Conservation (phyloP, 1,140 invertebrate species). For the Caenorhabditis elegans region WBcel235 BX284604.4:4806501-4807000, state of each 20-base stretch:
- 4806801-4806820: not conserved
- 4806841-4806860: not conserved
- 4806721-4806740: too few species aligned
- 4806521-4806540: conserved; percentile 36
- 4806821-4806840: not conserved
- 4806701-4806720: too few species aligned
- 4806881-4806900: not conserved
- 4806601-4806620: too few species aligned
- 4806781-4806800: not conserved
- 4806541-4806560: conserved; percentile 14
- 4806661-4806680: not conserved
- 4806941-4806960: conserved; percentile 30
- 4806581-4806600: too few species aligned
- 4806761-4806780: too few species aligned
- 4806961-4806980: not conserved
- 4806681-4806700: too few species aligned
- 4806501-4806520: conserved; percentile 49
- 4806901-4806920: not conserved
- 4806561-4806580: not conserved
- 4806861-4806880: not conserved
- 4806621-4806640: too few species aligned
- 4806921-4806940: not conserved
- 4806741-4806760: too few species aligned
- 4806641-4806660: not conserved
- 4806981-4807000: not conserved